Evolutionary conservation across 2,888 invertebrate species (phyloP).

Genomic region (Tortricodes alternella): DNA sequence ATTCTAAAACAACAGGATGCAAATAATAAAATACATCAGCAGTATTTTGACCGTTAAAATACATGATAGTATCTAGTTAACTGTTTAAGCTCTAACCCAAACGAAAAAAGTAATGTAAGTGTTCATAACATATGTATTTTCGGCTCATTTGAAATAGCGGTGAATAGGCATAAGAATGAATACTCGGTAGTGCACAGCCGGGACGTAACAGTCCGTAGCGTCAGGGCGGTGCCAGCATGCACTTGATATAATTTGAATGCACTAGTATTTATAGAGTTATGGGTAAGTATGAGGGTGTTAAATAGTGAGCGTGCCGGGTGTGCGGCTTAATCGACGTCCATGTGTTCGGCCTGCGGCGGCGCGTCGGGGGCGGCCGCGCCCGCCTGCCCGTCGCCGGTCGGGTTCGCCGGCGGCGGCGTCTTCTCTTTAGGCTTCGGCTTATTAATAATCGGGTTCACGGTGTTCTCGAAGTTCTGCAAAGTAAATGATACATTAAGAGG

Average conservation of each 20-base stretch:
- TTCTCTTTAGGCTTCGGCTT: conserved; percentile 94
- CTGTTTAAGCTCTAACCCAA: conserved; percentile 23
- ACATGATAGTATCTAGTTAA: conserved; percentile 12
- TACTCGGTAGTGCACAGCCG: no score
- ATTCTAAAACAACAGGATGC: conserved; percentile 6
- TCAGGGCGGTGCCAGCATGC: no score
- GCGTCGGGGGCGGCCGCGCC: conserved; percentile 41
- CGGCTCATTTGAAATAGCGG: neutral
- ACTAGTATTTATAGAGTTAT: no score
- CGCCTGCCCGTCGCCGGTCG: conserved; percentile 55
- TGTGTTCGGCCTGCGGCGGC: conserved; percentile 57
- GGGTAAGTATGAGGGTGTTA: neutral
- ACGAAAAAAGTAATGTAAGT: no score
- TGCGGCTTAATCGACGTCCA: conserved; percentile 74
- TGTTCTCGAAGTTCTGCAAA: conserved; percentile 82
- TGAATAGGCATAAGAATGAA: neutral
- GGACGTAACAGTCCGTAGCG: no score
- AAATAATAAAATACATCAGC: neutral
- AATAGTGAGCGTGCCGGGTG: conserved; percentile 33
- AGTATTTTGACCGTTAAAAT: neutral
- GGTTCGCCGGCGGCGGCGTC: conserved; percentile 70
- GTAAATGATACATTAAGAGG: neutral
- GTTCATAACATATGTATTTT: neutral
- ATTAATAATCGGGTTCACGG: conserved; percentile 90
- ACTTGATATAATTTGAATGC: no score